Percentiles rank a stretch among this genome's conserved stretches.
Conservation (phyloP, 2,797 vertebrate species). For the Nannoperca australis region DNA sequence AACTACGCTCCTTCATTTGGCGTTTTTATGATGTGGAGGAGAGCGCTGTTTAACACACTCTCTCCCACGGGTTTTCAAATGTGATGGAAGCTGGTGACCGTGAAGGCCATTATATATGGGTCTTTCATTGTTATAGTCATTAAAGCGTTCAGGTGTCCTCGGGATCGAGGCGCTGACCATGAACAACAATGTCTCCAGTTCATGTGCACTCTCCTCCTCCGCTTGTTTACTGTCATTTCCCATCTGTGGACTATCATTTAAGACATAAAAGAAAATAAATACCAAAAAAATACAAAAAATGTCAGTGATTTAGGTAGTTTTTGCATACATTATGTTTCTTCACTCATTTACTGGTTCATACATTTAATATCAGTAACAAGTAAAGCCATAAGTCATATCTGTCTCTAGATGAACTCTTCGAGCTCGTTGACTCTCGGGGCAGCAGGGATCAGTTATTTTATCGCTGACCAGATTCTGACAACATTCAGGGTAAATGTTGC, state of each 20-base stretch:
- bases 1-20: background rate
- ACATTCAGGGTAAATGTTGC: background rate
- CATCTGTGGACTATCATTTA: background rate
- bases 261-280: background rate
- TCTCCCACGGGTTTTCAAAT: background rate
- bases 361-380: background rate
- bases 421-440: background rate
- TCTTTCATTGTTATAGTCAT: background rate
- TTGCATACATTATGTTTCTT: background rate
- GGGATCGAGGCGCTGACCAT: background rate
- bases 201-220: background rate
- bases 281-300: background rate
- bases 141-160: too few species aligned
- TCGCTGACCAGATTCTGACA: background rate
- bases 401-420: background rate
- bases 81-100: background rate
- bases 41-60: background rate
- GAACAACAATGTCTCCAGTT: background rate
- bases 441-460: background rate
- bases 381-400: background rate
- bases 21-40: background rate
- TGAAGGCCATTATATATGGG: background rate
- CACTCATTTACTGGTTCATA: background rate
- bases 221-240: background rate
- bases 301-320: too few species aligned